Conservation (phyloP, 2,888 invertebrate species). For the Linyphia triangularis region DNA sequence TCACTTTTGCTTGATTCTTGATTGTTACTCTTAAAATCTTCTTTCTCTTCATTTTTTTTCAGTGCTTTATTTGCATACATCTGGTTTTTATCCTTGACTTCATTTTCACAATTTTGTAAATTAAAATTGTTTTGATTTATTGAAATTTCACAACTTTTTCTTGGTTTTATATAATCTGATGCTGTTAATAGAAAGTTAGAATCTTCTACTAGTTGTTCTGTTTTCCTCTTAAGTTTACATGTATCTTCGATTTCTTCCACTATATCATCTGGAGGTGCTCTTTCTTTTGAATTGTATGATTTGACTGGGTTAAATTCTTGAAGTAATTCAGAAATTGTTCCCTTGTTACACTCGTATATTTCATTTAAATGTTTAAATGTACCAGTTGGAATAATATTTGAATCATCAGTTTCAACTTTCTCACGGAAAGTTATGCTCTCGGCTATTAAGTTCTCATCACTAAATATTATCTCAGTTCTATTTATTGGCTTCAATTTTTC, state of each 20-base stretch:
- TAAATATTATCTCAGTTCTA: not conserved
- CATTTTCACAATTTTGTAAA: not conserved
- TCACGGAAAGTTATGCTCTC: constrained; percentile 26
- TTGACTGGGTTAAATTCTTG: not conserved
- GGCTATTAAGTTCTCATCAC: not conserved
- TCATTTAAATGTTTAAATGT: constrained; percentile 40
- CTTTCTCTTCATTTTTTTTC: not conserved
- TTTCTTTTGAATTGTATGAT: not conserved
- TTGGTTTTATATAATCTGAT: not conserved
- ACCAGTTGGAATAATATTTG: constrained; percentile 41
- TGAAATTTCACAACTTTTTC: not conserved
- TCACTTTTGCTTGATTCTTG: not conserved
- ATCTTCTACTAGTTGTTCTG: not conserved
- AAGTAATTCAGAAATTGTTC: not conserved
- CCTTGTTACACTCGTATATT: constrained; percentile 21
- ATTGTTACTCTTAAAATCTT: not conserved
- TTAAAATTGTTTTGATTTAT: not conserved
- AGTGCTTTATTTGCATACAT: not conserved
- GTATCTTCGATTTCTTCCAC: not conserved
- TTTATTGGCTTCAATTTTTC: not conserved
- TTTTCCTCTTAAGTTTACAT: not conserved
- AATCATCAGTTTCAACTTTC: constrained; percentile 29
- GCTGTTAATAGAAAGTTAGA: not conserved
- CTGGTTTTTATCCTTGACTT: not conserved
- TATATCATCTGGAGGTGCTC: not conserved